These are phyloP conservation scores for Lophura nycthemera DNA, from an alignment of 2,113 vertebrate species.

Conservation along the genomic window DNA sequence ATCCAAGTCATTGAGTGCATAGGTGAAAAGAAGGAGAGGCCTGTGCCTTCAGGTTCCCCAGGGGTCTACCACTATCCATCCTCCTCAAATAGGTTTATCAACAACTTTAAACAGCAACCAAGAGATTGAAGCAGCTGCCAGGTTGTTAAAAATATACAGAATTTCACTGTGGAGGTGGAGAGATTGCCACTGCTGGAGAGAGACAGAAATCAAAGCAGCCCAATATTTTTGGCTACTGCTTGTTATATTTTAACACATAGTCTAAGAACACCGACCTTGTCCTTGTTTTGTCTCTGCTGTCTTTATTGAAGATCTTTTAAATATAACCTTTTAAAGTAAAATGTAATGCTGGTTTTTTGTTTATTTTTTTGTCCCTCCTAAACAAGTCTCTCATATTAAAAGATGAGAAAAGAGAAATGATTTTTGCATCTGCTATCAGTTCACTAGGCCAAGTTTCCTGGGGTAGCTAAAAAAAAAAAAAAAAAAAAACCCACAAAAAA, in stretches of 20 bases:
- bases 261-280: background rate
- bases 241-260: conserved; percentile 22
- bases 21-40: conserved; percentile 35
- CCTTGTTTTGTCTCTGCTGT: background rate
- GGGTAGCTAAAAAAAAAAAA: background rate
- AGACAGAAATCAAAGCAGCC: conserved; percentile 21
- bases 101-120: conserved; percentile 10
- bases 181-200: background rate
- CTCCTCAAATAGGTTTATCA: conserved; percentile 20
- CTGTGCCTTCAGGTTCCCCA: background rate
- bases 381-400: background rate
- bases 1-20: conserved; percentile 36
- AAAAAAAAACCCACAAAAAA: background rate
- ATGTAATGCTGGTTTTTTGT: background rate
- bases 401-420: conserved; percentile 13
- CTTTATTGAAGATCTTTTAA: background rate
- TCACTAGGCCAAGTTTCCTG: conserved; percentile 12
- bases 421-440: conserved; percentile 45
- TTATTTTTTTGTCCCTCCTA: background rate
- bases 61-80: background rate
- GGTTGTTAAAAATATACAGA: conserved; percentile 65
- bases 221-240: background rate
- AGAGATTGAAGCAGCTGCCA: conserved; percentile 44
- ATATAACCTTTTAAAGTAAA: conserved; percentile 1
- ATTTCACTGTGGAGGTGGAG: conserved; percentile 33